Evolutionary conservation across 2,888 invertebrate species (phyloP).

Genomic region (Globia sparganii): DNA sequence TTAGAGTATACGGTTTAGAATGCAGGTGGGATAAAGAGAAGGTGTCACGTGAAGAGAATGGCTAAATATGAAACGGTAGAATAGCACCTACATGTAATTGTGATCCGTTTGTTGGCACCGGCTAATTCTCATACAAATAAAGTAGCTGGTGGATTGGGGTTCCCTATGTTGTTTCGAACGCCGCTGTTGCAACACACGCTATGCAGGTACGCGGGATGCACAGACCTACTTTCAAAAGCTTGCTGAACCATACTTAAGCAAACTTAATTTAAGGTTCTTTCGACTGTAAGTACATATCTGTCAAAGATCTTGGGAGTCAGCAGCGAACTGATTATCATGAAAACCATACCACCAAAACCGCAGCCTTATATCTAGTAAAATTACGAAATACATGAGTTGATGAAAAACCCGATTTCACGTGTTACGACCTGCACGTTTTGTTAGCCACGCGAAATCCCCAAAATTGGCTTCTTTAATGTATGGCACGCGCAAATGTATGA

Average conservation of each 20-base stretch:
- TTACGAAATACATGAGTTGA: constrained; percentile 51
- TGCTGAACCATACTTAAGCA: background rate
- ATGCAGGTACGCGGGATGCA: too few species aligned
- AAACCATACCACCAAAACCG: constrained; percentile 2
- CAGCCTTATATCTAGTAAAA: constrained; percentile 31
- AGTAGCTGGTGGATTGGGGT: background rate
- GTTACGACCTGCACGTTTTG: constrained; percentile 66
- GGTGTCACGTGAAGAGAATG: background rate
- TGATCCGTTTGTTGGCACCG: background rate
- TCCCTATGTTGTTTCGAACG: too few species aligned
- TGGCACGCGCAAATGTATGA: constrained; percentile 71
- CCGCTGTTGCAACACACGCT: too few species aligned
- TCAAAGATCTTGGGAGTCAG: background rate
- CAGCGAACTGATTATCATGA: background rate
- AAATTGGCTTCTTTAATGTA: constrained; percentile 77
- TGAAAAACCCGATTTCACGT: constrained; percentile 55
- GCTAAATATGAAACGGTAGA: background rate
- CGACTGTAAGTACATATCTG: background rate
- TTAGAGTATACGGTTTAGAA: constrained; percentile 16
- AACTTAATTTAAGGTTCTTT: background rate
- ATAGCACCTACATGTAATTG: background rate
- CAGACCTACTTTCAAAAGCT: background rate
- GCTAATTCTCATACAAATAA: background rate
- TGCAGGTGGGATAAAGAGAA: constrained; percentile 13
- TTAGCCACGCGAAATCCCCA: constrained; percentile 67